Evolutionary conservation across 2,797 vertebrate species (phyloP).

Genomic region (Dicrostonyx torquatus): DNA sequence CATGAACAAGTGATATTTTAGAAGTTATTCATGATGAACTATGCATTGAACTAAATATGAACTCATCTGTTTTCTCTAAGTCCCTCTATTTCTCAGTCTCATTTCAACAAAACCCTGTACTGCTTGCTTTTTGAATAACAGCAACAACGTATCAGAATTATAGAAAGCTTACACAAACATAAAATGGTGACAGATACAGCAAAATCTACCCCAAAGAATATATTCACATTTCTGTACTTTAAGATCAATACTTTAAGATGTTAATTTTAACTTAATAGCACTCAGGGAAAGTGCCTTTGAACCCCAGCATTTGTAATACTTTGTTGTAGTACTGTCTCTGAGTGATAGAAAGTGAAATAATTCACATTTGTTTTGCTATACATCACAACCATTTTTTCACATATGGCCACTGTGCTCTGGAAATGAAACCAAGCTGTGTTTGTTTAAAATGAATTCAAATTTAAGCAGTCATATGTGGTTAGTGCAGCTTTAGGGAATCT

Average conservation of each 20-base stretch:
- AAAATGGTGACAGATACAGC: not conserved
- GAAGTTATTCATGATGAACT: not conserved
- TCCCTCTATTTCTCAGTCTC: not conserved
- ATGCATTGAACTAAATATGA: not conserved
- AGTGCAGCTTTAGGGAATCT: not conserved
- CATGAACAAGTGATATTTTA: not conserved
- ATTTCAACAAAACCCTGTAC: not conserved
- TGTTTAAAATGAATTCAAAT: constrained; percentile 25
- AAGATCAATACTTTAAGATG: not conserved
- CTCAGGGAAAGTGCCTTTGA: not conserved
- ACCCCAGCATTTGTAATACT: not conserved
- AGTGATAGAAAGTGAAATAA: not conserved
- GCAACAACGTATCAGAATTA: not conserved
- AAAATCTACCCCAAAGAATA: not conserved
- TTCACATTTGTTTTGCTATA: not conserved
- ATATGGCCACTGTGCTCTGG: not conserved
- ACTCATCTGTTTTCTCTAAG: not conserved
- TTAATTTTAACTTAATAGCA: not conserved
- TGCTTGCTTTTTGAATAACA: not conserved
- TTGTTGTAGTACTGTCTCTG: not conserved
- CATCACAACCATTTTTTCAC: not conserved
- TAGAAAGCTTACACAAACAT: not conserved
- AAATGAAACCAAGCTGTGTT: not conserved
- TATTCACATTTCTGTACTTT: not conserved
- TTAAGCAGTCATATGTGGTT: not conserved